Conservation (phyloP, 2,113 vertebrate species). For the Gobio gobio region DNA sequence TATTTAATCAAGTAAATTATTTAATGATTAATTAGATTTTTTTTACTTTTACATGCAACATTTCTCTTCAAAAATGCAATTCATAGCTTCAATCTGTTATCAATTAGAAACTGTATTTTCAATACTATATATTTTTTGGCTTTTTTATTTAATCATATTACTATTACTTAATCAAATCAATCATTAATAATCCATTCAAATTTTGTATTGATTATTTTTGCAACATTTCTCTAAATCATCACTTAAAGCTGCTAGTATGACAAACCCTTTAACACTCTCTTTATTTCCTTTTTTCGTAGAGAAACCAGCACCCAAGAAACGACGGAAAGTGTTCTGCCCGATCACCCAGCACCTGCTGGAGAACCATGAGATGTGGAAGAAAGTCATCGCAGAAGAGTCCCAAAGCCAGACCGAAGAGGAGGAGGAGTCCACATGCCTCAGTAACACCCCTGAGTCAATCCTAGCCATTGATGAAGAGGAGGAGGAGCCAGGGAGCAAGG, state of each 20-base stretch:
- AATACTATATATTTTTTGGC: no score
- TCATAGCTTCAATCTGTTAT: no score
- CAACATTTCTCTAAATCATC: neutral
- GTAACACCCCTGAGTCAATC: conserved; percentile 85
- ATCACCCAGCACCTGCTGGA: conserved; percentile 94
- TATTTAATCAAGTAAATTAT: no score
- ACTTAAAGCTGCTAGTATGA: neutral
- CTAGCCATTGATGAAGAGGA: conserved; percentile 93
- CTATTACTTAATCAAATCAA: no score
- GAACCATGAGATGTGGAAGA: conserved; percentile 99
- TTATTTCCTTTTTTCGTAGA: conserved; percentile 71
- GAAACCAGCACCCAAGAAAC: conserved; percentile 83
- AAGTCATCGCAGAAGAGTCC: conserved; percentile 88
- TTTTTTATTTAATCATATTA: no score
- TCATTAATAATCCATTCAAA: no score
- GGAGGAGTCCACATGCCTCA: conserved; percentile 72
- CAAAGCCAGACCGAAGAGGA: conserved; percentile 67
- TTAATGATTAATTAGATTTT: no score
- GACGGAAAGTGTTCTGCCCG: conserved; percentile 92
- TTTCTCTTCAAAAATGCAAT: no score
- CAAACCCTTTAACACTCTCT: neutral
- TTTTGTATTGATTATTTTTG: neutral
- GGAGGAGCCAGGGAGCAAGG: conserved; percentile 80
- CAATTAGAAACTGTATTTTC: no score
- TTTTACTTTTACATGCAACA: no score